Percentiles rank a stretch among this genome's conserved stretches.
Evolutionary conservation across 2,888 invertebrate species (phyloP).

Genomic region (Pristionchus entomophagus): DNA sequence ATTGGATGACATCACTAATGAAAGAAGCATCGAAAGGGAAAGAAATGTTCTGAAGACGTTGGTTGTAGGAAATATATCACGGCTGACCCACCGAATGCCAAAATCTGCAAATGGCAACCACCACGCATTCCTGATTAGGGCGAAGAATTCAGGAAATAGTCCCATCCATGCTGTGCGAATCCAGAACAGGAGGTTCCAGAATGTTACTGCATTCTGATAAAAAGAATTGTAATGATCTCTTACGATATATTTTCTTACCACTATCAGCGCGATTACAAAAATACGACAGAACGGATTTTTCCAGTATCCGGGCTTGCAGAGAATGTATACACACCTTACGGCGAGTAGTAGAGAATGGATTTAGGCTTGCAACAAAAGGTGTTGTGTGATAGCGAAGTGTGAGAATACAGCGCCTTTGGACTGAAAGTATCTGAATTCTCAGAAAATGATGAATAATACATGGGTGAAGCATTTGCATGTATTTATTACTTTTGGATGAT

Average conservation of each 20-base stretch:
- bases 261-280: not conserved
- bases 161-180: not conserved
- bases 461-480: too few relatives aligned
- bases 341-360: not conserved
- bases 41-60: not conserved
- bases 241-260: not conserved
- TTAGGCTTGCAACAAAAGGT: too few relatives aligned
- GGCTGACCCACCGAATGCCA: not conserved
- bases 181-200: not conserved
- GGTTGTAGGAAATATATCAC: too few relatives aligned
- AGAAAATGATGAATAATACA: too few relatives aligned
- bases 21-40: not conserved
- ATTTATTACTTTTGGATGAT: too few relatives aligned
- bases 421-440: too few relatives aligned
- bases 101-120: not conserved
- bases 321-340: not conserved
- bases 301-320: not conserved
- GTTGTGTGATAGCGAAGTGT: too few relatives aligned
- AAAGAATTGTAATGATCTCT: not conserved
- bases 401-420: too few relatives aligned
- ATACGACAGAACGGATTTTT: not conserved
- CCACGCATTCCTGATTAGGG: not conserved
- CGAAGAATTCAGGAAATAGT: not conserved
- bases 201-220: not conserved
- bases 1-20: not conserved